These are phyloP conservation scores for Lophura nycthemera DNA, from an alignment of 2,113 vertebrate genomes.

Conservation along the genomic window DNA sequence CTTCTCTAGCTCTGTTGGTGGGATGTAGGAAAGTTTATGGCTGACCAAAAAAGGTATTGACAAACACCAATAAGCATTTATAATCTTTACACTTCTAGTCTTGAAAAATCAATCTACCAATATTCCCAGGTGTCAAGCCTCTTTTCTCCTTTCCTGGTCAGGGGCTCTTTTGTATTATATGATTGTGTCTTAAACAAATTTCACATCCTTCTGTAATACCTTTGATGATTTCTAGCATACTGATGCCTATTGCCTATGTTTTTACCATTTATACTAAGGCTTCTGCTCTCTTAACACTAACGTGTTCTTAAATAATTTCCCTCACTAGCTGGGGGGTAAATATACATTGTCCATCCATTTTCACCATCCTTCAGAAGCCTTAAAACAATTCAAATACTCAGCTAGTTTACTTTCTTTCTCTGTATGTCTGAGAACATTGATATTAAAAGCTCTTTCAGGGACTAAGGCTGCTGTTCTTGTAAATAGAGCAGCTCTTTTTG, in stretches of 20 bases:
- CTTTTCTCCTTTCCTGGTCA: not conserved
- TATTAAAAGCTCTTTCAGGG: not conserved
- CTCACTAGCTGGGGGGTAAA: not conserved
- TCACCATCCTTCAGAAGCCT: not conserved
- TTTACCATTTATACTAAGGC: not conserved
- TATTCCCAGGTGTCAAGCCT: not conserved
- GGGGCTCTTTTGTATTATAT: not conserved
- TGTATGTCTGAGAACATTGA: too few relatives aligned
- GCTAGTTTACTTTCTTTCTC: too few relatives aligned
- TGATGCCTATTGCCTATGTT: not conserved
- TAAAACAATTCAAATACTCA: not conserved
- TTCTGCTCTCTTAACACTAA: not conserved
- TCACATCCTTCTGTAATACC: not conserved
- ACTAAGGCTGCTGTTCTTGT: not conserved
- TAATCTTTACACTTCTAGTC: not conserved
- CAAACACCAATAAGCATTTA: not conserved
- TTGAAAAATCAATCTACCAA: too few relatives aligned
- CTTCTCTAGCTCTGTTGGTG: not conserved
- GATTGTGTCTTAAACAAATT: not conserved
- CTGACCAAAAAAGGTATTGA: not conserved
- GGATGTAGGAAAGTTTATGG: not conserved
- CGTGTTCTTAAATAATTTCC: not conserved
- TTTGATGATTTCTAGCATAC: not conserved
- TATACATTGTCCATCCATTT: not conserved
- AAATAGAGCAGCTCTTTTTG: not conserved